These are phyloP conservation scores for Formica exsecta DNA, from an alignment of 1,140 invertebrate genomes.

Conservation along the genomic window DNA sequence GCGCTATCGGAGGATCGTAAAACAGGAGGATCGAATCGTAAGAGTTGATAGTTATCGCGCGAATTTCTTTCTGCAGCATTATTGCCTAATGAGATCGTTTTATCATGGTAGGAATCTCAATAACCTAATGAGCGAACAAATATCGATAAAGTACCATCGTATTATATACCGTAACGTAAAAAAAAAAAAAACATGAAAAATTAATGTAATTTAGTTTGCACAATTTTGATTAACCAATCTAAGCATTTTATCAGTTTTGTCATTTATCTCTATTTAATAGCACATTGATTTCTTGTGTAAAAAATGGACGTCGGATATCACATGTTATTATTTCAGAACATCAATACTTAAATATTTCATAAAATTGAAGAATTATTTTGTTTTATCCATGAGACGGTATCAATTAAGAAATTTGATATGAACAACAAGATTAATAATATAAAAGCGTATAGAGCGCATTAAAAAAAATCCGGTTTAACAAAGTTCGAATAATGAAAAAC, in stretches of 20 bases:
- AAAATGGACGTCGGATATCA: background rate
- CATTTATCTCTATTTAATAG: too few relatives aligned
- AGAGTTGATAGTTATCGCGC: conserved; percentile 81
- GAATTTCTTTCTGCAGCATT: conserved; percentile 48
- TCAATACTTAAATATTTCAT: conserved; percentile 3
- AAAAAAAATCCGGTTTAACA: background rate
- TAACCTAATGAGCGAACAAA: conserved; percentile 70
- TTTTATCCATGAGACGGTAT: background rate
- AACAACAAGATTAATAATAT: background rate
- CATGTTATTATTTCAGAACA: background rate
- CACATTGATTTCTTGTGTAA: background rate
- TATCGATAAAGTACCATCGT: background rate
- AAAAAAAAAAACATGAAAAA: background rate
- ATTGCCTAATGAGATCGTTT: conserved; percentile 76
- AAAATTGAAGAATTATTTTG: background rate
- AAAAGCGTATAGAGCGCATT: background rate
- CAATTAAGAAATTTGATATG: background rate
- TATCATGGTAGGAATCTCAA: conserved; percentile 76
- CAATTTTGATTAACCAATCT: background rate
- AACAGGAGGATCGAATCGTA: conserved; percentile 80
- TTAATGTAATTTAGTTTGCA: background rate
- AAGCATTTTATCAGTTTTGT: background rate
- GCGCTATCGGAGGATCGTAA: conserved; percentile 78
- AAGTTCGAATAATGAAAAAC: background rate
- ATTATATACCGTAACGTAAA: background rate